These are phyloP conservation scores for Ornithoptera alexandrae DNA, from an alignment of 2,888 invertebrate species.

Conservation along the genomic window DNA sequence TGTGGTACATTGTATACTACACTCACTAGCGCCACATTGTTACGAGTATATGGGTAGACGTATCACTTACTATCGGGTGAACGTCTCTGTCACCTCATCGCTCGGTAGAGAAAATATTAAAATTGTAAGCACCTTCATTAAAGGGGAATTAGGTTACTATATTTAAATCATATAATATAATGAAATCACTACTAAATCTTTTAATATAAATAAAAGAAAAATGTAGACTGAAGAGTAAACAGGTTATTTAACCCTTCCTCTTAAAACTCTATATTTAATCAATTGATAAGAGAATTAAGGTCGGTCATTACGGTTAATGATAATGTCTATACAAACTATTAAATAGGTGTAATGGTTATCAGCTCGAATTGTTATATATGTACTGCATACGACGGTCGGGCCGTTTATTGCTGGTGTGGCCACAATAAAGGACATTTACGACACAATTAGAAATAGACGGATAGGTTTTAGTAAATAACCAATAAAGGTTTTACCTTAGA, in stretches of 20 bases:
- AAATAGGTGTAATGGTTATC: slow-evolving; percentile 13
- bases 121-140: too few relatives aligned
- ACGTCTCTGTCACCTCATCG: too few relatives aligned
- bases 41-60: too few relatives aligned
- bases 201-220: too few relatives aligned
- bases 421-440: slow-evolving; percentile 4
- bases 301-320: slow-evolving; percentile 16
- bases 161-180: too few relatives aligned
- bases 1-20: too few relatives aligned
- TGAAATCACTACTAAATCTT: too few relatives aligned
- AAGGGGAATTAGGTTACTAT: too few relatives aligned
- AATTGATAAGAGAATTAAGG: not conserved
- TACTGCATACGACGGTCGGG: not conserved
- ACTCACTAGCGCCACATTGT: too few relatives aligned
- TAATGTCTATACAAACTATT: slow-evolving; percentile 12
- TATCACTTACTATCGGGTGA: too few relatives aligned
- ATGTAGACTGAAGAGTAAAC: not conserved
- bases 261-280: not conserved
- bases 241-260: not conserved
- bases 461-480: not conserved
- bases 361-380: slow-evolving; percentile 11
- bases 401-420: slow-evolving; percentile 7
- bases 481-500: not conserved
- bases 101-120: too few relatives aligned
- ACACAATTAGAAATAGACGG: not conserved